A percentile compares a stretch with the other conserved stretches of the same genome.
These are phyloP conservation scores for Vidua macroura DNA, from an alignment of 2,113 vertebrate genomes.

Conservation along the genomic window DNA sequence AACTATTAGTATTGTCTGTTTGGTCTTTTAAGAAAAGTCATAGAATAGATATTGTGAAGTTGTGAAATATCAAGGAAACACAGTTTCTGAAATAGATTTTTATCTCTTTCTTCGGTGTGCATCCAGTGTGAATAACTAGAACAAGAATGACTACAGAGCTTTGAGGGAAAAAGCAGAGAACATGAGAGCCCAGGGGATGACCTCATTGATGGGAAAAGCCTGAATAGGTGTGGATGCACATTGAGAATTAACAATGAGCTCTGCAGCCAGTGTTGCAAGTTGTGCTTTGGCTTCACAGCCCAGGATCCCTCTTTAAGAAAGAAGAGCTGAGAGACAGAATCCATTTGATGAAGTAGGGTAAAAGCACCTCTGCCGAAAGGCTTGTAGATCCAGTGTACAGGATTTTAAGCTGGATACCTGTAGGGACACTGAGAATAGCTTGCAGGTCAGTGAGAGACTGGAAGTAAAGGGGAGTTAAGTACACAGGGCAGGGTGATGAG, in stretches of 20 bases:
- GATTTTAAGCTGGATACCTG: neutral
- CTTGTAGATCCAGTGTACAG: neutral
- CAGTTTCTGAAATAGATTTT: neutral
- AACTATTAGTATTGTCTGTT: neutral
- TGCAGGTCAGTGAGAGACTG: neutral
- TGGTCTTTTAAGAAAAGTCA: neutral
- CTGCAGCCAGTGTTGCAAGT: neutral
- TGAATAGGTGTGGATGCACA: neutral
- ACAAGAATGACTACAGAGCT: neutral
- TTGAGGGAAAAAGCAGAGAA: neutral
- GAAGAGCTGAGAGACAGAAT: neutral
- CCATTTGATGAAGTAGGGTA: accelerated
- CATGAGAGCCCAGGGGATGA: neutral
- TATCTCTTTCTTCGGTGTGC: neutral
- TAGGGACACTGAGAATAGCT: neutral
- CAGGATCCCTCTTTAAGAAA: neutral
- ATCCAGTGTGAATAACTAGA: neutral
- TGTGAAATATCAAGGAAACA: neutral
- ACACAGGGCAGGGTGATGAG: neutral
- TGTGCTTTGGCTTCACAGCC: neutral
- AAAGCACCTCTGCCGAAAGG: neutral
- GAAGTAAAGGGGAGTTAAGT: neutral
- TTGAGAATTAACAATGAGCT: neutral
- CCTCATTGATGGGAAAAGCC: neutral
- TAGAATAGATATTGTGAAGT: neutral